Conservation (phyloP, 2,113 vertebrate genomes). For the Ancistrus triradiatus region DNA sequence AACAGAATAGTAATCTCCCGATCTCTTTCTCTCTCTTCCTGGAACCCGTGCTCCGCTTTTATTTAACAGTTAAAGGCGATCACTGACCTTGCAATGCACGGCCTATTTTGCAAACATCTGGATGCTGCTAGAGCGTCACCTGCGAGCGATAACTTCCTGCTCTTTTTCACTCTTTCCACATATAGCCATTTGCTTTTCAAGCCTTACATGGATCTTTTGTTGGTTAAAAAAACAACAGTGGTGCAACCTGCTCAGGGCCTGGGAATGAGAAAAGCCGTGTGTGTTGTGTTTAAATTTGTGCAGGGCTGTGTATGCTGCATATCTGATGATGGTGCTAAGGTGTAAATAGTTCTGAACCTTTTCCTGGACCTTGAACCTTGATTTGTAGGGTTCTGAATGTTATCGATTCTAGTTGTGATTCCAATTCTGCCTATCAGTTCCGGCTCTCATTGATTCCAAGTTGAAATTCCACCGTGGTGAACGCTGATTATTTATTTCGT, state of each 20-base stretch:
- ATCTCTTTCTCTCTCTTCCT: conserved; percentile 17
- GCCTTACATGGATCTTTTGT: neutral
- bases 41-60: conserved; percentile 29
- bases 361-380: no score
- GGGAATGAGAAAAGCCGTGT: conserved; percentile 34
- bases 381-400: no score
- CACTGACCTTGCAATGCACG: conserved; percentile 2
- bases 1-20: neutral
- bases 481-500: no score
- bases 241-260: conserved; percentile 1
- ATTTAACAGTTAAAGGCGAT: conserved; percentile 25
- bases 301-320: no score
- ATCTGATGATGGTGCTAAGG: no score
- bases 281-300: conserved; percentile 8
- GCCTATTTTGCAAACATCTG: conserved; percentile 22
- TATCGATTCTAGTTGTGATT: no score
- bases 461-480: no score
- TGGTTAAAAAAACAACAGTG: neutral
- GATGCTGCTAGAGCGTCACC: neutral
- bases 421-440: no score
- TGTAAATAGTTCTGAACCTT: no score
- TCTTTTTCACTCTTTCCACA: neutral
- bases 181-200: neutral
- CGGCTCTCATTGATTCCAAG: no score
- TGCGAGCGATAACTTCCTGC: neutral